Percentiles rank a stretch among this genome's conserved stretches.
Conservation (phyloP, 2,888 invertebrate species). For the Brachyopa scutellaris region DNA sequence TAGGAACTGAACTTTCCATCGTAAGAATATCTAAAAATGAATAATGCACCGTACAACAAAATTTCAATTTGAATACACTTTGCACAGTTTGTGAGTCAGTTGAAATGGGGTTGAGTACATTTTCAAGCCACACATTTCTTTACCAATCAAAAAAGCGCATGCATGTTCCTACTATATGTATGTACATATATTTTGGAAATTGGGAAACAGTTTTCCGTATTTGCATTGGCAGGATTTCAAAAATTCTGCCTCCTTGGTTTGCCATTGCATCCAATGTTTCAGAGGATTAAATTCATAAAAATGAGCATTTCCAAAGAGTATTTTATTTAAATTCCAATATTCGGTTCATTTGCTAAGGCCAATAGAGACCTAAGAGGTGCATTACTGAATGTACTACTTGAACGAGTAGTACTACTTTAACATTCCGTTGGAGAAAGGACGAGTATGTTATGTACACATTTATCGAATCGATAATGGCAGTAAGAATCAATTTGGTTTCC, state of each 20-base stretch:
- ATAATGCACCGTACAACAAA: constrained; percentile 42
- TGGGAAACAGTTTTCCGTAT: constrained; percentile 57
- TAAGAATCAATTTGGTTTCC: too few species aligned
- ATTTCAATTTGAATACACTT: constrained; percentile 58
- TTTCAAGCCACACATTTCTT: not conserved
- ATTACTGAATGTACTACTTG: too few species aligned
- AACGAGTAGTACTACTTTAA: too few species aligned
- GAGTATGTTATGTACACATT: too few species aligned
- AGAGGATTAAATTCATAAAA: constrained; percentile 21
- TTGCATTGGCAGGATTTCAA: constrained; percentile 64
- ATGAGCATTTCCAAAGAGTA: not conserved
- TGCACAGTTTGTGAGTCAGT: constrained; percentile 34
- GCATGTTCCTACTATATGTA: too few species aligned
- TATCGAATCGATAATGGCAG: too few species aligned
- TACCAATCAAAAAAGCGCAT: constrained; percentile 39
- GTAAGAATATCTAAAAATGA: constrained; percentile 4
- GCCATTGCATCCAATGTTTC: not conserved
- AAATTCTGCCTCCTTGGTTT: constrained; percentile 17
- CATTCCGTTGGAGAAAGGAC: too few species aligned
- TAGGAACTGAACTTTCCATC: too few species aligned
- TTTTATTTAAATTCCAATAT: too few species aligned
- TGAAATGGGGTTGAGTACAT: not conserved
- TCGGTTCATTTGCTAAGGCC: too few species aligned
- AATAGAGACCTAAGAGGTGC: too few species aligned
- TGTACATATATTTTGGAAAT: constrained; percentile 41